Base-by-base conservation (phyloP, 1,140 invertebrate species). In the Macrobrachium rosenbergii region DNA sequence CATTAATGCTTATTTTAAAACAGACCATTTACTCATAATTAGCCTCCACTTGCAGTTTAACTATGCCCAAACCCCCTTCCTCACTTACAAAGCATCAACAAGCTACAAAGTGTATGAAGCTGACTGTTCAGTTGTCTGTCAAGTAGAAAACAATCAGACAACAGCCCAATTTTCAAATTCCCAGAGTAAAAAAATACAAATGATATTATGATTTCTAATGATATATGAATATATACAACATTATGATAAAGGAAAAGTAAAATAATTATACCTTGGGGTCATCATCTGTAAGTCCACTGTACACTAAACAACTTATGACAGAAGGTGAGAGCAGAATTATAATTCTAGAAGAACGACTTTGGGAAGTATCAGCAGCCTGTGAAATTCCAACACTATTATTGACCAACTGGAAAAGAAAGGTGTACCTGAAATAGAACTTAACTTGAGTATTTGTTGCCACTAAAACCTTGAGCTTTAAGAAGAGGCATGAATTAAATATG, bases 341-440 rank as follows among this genome's bases (percentile, higher is more conserved):
- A 43, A 77, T 64, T 77, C 60, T 77, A 43, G 83, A 62, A 77
- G 83, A 84, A 28, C 83, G 60, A 77, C 75, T 84, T 23, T 62
- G 62, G 37, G 60, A 77, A n/a, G 83, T 78, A 58, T 84, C 83
- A 19, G 23, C 37, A 10, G 75, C 76, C 21, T 84, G 83, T 23
- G 83, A 64, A 77, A 64, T 64, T 10, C 83, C 83, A 84, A 84
- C 62, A 67, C 83, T 84, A 60, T 43, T 21, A n/a, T 84, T 75
- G n/a, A 77, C 60, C 16, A 84, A 62, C 28, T 43, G n/a, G 8
- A 77, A 21, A 45, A 84, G 59, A 78, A 28, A 77, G 16, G 76
- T 77, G 43, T 77, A 84, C 73, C 83, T 82, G 81, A 28, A 72
- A 16, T 16, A 72, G n/a, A 23, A 72, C 37, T 23, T 28, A 14